Evolutionary conservation across 2,888 invertebrate species (phyloP).

Genomic region (Dusona sp.): DNA sequence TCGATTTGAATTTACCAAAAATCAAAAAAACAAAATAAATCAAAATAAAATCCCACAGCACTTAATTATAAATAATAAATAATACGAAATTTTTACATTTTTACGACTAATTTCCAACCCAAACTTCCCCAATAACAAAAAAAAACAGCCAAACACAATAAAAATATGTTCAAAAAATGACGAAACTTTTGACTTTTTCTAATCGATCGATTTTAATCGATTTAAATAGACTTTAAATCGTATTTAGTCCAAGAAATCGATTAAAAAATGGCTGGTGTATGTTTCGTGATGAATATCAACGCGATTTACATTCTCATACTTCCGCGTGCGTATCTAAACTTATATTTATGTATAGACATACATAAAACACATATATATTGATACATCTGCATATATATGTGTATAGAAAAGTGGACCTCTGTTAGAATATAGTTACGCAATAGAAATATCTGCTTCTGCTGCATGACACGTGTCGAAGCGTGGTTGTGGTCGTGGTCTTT

Average conservation of each 20-base stretch:
- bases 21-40: too few species aligned
- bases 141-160: neutral
- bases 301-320: constrained; percentile 10
- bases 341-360: neutral
- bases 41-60: too few species aligned
- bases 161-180: neutral
- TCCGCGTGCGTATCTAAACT: constrained; percentile 41
- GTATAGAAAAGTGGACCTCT: constrained; percentile 39
- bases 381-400: neutral
- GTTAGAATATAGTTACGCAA: constrained; percentile 61
- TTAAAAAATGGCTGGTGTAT: constrained; percentile 2
- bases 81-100: too few species aligned
- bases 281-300: constrained; percentile 8
- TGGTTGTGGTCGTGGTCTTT: constrained; percentile 25
- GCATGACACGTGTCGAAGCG: constrained; percentile 60
- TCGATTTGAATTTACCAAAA: too few species aligned
- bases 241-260: neutral
- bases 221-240: neutral
- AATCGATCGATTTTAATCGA: neutral
- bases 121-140: neutral
- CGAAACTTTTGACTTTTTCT: neutral
- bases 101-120: too few species aligned
- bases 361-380: neutral
- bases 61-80: too few species aligned
- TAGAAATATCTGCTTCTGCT: constrained; percentile 42